Evolutionary conservation across 2,113 vertebrate species (phyloP).

Genomic region (Nothobranchius furzeri): DNA sequence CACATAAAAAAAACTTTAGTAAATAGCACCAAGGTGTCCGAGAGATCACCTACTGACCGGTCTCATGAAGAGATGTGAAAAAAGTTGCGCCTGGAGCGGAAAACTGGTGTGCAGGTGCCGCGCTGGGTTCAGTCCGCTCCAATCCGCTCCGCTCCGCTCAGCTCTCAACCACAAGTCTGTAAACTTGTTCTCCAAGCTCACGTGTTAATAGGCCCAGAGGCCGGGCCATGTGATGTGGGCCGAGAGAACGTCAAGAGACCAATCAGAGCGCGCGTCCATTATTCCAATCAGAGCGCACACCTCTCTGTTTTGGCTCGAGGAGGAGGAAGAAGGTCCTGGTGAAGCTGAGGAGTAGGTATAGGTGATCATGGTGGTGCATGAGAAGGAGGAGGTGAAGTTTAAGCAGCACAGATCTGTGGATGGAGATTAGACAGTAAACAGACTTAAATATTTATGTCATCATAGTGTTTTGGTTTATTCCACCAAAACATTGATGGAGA

Average conservation of each 20-base stretch:
- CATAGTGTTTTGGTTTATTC: too few relatives aligned
- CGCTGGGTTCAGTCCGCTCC: conserved; percentile 47
- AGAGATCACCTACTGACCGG: conserved; percentile 54
- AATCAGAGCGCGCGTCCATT: conserved; percentile 83
- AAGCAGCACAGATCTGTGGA: conserved; percentile 7
- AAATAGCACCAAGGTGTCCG: conserved; percentile 54
- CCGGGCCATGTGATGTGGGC: conserved; percentile 80
- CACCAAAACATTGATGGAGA: too few relatives aligned
- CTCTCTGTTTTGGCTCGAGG: conserved; percentile 52
- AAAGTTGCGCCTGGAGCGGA: conserved; percentile 51
- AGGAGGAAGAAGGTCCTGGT: too few relatives aligned
- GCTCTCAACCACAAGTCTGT: conserved; percentile 76
- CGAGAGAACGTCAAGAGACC: conserved; percentile 90
- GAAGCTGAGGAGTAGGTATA: too few relatives aligned
- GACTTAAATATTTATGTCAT: background rate
- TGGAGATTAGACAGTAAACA: background rate
- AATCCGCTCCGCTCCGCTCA: conserved; percentile 48
- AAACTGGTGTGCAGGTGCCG: conserved; percentile 53
- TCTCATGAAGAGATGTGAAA: conserved; percentile 27
- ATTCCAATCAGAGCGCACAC: conserved; percentile 47
- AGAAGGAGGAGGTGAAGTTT: conserved; percentile 56
- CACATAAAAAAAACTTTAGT: conserved; percentile 47
- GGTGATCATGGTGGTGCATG: too few relatives aligned
- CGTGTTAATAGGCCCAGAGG: conserved; percentile 78
- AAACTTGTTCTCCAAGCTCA: conserved; percentile 78